Evolutionary conservation across 2,113 vertebrate genomes (phyloP).

Genomic region (Aptenodytes forsteri): DNA sequence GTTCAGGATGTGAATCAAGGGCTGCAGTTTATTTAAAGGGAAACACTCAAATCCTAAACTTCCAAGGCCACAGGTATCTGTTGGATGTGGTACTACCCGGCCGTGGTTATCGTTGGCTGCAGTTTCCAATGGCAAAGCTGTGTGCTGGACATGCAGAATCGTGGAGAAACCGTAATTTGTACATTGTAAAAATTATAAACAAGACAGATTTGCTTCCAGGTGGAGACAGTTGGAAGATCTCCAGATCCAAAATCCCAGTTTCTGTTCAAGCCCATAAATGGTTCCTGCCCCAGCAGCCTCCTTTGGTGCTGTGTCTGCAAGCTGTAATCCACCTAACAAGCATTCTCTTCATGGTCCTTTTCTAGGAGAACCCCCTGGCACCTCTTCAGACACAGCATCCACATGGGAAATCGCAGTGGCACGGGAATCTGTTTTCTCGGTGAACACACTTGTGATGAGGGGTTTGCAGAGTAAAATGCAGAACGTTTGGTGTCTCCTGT

Average conservation of each 20-base stretch:
- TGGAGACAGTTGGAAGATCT: not conserved
- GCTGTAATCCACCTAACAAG: not conserved
- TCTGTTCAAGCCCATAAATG: not conserved
- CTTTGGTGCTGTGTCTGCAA: not conserved
- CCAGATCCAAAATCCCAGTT: not conserved
- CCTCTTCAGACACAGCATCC: not conserved
- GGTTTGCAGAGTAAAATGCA: not conserved
- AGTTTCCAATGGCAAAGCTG: not conserved
- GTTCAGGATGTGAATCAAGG: not conserved
- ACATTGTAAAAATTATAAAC: not conserved
- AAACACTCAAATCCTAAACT: not conserved
- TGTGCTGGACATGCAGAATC: not conserved
- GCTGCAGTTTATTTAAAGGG: not conserved
- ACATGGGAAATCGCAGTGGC: fast-evolving
- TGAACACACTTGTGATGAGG: not conserved
- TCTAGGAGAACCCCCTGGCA: not conserved
- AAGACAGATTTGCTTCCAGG: not conserved
- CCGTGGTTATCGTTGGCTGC: not conserved
- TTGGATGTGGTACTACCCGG: not conserved
- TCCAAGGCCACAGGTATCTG: not conserved
- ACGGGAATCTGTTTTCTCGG: not conserved
- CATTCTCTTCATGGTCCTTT: not conserved
- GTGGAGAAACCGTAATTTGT: not conserved
- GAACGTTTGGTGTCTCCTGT: not conserved
- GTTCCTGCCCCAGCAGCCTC: not conserved